Percentiles rank a stretch among this genome's conserved stretches.
phyloP scores from a whole-genome alignment of 2,113 vertebrate genomes.

The Trichomycterus rosablanca region DNA sequence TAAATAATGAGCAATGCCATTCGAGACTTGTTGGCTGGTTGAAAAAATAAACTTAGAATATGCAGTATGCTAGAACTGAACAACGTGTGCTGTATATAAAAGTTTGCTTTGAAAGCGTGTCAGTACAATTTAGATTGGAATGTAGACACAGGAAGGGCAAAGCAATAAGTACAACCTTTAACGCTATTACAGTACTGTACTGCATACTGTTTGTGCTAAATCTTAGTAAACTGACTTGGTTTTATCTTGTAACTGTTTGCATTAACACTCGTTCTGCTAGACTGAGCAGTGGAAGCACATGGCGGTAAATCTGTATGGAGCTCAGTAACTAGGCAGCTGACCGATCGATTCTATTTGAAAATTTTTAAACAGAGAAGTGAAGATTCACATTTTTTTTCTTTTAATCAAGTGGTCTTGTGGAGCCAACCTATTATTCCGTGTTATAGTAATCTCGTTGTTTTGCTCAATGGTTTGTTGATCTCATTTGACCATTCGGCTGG shows the following conservation, averaged over 20 bases:
- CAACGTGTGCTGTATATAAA: background rate
- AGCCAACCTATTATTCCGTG: slow-evolving; percentile 14
- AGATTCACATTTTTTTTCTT: background rate
- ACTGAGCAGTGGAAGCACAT: background rate
- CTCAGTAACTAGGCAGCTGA: slow-evolving; percentile 24
- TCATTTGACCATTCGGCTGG: slow-evolving; percentile 10
- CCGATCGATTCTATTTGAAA: background rate
- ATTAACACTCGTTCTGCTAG: background rate
- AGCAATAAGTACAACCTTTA: slow-evolving; percentile 36
- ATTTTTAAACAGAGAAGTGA: background rate
- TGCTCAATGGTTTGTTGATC: background rate
- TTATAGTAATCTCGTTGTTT: background rate
- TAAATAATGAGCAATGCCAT: slow-evolving; percentile 10
- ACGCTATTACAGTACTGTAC: slow-evolving; percentile 31
- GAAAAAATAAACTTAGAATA: background rate
- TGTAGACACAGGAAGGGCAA: slow-evolving; percentile 23
- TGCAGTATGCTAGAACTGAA: background rate
- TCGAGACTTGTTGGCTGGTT: background rate
- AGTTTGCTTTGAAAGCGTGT: background rate
- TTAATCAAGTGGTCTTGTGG: no score
- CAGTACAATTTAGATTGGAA: background rate
- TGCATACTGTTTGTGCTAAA: slow-evolving; percentile 12
- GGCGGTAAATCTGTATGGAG: background rate
- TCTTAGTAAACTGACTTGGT: slow-evolving; percentile 15
- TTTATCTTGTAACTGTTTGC: background rate